Evolutionary conservation across 2,888 invertebrate species (phyloP), one percentile per base, ranked within the genome.

Genomic region (Eupithecia abbreviata): DNA sequence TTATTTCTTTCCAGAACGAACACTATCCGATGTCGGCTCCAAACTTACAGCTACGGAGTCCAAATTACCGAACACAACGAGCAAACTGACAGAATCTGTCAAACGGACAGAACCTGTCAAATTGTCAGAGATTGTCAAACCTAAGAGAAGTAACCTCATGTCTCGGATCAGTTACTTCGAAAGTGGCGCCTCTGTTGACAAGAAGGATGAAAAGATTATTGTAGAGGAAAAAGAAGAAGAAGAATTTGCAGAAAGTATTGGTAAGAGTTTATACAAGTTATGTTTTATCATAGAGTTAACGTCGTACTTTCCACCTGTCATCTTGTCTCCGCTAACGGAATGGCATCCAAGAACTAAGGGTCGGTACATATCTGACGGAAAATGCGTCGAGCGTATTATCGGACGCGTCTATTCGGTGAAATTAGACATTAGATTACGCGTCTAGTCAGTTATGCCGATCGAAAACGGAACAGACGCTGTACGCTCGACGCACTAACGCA

Each of bases 91-190:
- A 72, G 62, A 72, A 9, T 41, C 71, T 0, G 68, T 77, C 74
- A 87, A 77, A 71, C 74, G 87, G 18, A 76, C 82, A 18, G 88
- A 87, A 58, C 72, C 86, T 0, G 85, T 85, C 15, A 67, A 67
- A 13, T 7, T 43, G 67, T 7, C 67, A 43, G 67, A 67, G 15
- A 43, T 10, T 55, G 65, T 67, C 71, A 85, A 77, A 49, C 81
- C 75, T 3, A 82, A 82, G 65, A 87, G 84, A 42, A 86, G 87
- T 10, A 89, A 85, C n/a, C 84, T 95, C 4, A 91, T 92, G 92
- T 92, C 93, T 0, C 86, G 90, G 72, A 95, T 95, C 49, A 91
- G 87, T 55, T 95, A 94, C 82, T 95, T 95, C 62, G 95, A 95
- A 75, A 92, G 84, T 15, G 94, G 90, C 0, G 91, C 89, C 0